These are phyloP conservation scores for Leucoptera coffeella DNA, from an alignment of 2,888 invertebrate species.

Conservation along the genomic window DNA sequence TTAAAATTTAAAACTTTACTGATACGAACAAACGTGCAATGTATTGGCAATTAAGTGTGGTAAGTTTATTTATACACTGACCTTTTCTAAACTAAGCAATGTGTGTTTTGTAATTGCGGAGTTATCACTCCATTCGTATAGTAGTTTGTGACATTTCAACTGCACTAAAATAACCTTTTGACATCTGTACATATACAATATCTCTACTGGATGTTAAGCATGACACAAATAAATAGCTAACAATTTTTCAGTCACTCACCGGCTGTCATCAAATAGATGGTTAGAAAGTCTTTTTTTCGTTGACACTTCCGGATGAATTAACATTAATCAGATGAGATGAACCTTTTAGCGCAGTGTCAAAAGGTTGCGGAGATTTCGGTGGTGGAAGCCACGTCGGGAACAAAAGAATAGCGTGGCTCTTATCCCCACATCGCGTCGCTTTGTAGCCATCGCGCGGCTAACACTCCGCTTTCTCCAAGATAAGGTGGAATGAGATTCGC, in stretches of 20 bases:
- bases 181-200: conserved; percentile 7
- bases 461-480: conserved; percentile 31
- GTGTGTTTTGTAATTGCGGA: too few relatives aligned
- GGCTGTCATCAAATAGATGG: conserved; percentile 29
- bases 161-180: too few relatives aligned
- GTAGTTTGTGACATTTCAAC: too few relatives aligned
- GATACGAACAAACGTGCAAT: too few relatives aligned
- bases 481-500: conserved; percentile 18
- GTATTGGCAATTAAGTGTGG: too few relatives aligned
- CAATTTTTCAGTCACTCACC: conserved; percentile 32
- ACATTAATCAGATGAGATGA: conserved; percentile 44
- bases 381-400: conserved; percentile 27
- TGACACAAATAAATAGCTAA: too few relatives aligned
- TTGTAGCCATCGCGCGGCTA: conserved; percentile 14
- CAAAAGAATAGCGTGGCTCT: conserved; percentile 28
- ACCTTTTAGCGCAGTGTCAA: conserved; percentile 46
- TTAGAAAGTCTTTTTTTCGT: conserved; percentile 31
- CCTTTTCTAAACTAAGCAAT: too few relatives aligned
- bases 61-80: too few relatives aligned
- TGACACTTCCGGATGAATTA: conserved; percentile 28
- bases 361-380: conserved; percentile 38
- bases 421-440: conserved; percentile 15
- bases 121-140: too few relatives aligned
- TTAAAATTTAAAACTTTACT: conserved; percentile 9
- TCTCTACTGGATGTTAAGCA: not conserved